Conservation (phyloP, 2,113 vertebrate genomes). For the Deroptyus accipitrinus region DNA sequence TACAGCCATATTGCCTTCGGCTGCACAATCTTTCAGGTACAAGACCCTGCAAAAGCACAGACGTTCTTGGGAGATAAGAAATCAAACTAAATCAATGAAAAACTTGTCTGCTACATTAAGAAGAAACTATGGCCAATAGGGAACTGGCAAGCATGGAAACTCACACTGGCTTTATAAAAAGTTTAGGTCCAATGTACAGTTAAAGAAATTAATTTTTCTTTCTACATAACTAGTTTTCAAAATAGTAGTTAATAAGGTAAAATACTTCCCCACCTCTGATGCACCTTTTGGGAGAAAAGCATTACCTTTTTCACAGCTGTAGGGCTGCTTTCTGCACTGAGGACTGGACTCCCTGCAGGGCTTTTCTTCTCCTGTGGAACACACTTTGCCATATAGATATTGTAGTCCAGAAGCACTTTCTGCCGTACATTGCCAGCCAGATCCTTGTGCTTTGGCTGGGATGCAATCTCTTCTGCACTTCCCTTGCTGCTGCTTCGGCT, state of each 20-base stretch:
- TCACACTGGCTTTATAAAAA: not conserved
- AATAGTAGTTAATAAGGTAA: not conserved
- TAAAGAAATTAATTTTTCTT: not conserved
- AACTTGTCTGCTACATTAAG: not conserved
- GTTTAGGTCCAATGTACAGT: not conserved
- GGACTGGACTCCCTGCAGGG: slow-evolving; percentile 79
- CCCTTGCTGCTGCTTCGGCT: slow-evolving; percentile 92
- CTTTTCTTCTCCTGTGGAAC: slow-evolving; percentile 80
- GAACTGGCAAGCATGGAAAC: not conserved
- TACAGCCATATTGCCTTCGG: not conserved
- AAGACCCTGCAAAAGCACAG: not conserved
- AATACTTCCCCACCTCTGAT: not conserved
- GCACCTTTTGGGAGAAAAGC: not conserved
- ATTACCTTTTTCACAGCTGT: slow-evolving; percentile 88
- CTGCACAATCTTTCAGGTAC: not conserved
- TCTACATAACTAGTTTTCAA: not conserved
- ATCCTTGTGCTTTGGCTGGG: slow-evolving; percentile 84
- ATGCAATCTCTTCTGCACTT: slow-evolving; percentile 84
- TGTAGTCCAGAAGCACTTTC: slow-evolving; percentile 92
- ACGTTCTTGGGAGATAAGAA: not conserved
- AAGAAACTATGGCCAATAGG: not conserved
- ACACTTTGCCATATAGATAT: slow-evolving; percentile 92
- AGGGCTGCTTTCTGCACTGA: slow-evolving; percentile 91
- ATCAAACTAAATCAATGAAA: not conserved
- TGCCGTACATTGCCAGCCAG: slow-evolving; percentile 74